Percentiles rank a stretch among this genome's conserved stretches.
These are phyloP conservation scores for Spea bombifrons DNA, from an alignment of 2,113 vertebrate species.

Conservation along the genomic window DNA sequence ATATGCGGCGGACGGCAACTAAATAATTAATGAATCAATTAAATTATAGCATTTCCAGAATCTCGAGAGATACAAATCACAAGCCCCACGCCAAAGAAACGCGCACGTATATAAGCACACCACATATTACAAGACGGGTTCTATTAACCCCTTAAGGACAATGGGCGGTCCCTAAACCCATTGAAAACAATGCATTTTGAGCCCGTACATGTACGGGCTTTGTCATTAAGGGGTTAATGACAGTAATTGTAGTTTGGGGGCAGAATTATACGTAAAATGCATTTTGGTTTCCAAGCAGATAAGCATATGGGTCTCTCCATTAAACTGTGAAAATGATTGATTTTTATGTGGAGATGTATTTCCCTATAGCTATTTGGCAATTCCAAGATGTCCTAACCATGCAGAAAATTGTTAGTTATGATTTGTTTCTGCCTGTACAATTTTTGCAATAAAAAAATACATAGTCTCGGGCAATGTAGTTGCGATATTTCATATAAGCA, in stretches of 20 bases:
- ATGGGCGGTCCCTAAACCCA: no score
- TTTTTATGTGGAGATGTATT: constrained; percentile 4
- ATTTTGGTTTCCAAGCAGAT: constrained; percentile 9
- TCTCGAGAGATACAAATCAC: constrained; percentile 27
- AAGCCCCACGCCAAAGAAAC: constrained; percentile 1
- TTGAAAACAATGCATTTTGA: no score
- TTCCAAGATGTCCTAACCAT: constrained; percentile 9
- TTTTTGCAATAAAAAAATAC: neutral
- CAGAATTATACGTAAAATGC: constrained; percentile 17
- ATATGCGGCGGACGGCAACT: constrained; percentile 18
- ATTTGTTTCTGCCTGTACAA: neutral
- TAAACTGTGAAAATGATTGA: constrained; percentile 33
- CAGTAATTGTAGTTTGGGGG: constrained; percentile 43
- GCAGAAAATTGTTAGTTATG: constrained; percentile 12
- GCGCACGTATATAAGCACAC: constrained; percentile 7
- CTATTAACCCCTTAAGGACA: no score
- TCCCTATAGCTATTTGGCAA: constrained; percentile 27
- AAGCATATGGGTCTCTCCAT: constrained; percentile 33
- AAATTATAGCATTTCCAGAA: constrained; percentile 25
- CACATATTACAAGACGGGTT: neutral
- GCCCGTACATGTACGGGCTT: no score
- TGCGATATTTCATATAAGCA: no score
- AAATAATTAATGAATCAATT: constrained; percentile 42
- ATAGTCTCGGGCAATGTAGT: neutral
- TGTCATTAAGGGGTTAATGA: no score